A percentile compares a stretch with the other conserved stretches of the same genome.
These are phyloP conservation scores for Bugulina stolonifera DNA, from an alignment of 2,888 invertebrate species.

Conservation along the genomic window DNA sequence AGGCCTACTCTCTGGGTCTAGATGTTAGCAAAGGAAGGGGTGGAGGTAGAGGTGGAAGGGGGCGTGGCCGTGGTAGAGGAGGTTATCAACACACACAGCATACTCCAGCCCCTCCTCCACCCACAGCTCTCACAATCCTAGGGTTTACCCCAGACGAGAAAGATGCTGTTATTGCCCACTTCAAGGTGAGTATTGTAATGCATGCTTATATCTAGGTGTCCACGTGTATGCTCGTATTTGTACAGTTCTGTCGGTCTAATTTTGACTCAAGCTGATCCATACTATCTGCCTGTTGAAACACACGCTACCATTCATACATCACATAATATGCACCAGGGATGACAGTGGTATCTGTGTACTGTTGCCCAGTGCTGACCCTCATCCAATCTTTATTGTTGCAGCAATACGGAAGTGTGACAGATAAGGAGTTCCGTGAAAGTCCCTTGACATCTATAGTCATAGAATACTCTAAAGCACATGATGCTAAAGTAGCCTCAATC, in stretches of 20 bases:
- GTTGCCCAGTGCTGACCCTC: no score
- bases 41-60: background rate
- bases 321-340: no score
- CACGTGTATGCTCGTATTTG: no score
- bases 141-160: constrained; percentile 80
- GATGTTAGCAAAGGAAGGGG: background rate
- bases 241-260: no score
- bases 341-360: no score
- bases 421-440: background rate
- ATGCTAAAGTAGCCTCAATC: background rate
- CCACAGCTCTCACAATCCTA: constrained; percentile 64
- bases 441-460: background rate
- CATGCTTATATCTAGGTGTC: no score
- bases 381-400: no score
- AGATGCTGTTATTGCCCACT: constrained; percentile 72
- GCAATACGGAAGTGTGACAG: constrained; percentile 1
- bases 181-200: constrained; percentile 77
- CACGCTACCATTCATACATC: no score
- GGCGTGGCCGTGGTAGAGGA: background rate
- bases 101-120: background rate
- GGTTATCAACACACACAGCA: background rate
- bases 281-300: no score
- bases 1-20: constrained; percentile 2
- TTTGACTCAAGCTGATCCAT: no score
- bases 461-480: constrained; percentile 6